These are phyloP conservation scores for Lota lota DNA, from an alignment of 2,113 vertebrate species.

Conservation along the genomic window DNA sequence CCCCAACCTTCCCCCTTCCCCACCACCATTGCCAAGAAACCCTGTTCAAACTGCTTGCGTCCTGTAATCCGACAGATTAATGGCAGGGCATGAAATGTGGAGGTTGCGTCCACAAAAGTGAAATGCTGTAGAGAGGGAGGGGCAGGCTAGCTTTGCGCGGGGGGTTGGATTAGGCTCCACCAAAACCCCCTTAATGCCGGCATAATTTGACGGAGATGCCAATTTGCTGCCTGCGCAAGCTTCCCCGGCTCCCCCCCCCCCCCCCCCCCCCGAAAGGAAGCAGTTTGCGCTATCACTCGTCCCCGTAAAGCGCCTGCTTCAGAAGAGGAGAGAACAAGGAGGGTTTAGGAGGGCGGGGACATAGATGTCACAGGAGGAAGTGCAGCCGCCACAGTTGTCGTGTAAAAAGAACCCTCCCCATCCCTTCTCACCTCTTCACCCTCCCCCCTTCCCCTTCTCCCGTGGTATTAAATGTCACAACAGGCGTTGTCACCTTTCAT, in stretches of 20 bases:
- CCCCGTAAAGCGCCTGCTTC: conserved; percentile 46
- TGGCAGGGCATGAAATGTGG: conserved; percentile 79
- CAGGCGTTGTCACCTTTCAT: conserved; percentile 42
- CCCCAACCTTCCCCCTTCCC: conserved; percentile 7
- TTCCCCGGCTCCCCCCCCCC: conserved; percentile 30
- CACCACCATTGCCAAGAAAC: conserved; percentile 52
- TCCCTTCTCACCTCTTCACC: conserved; percentile 15
- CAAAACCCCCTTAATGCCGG: conserved; percentile 71
- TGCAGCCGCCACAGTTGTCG: conserved; percentile 38
- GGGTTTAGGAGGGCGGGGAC: conserved; percentile 54
- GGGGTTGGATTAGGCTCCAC: conserved; percentile 69
- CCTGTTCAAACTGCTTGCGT: conserved; percentile 68
- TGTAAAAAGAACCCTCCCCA: too few relatives aligned
- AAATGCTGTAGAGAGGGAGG: conserved; percentile 73
- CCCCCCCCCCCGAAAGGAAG: conserved; percentile 26
- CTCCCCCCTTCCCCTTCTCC: conserved; percentile 37
- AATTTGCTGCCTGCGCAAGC: conserved; percentile 76
- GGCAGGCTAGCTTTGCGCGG: conserved; percentile 60
- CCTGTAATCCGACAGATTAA: conserved; percentile 82
- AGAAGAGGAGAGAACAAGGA: conserved; percentile 54
- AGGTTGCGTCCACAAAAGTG: conserved; percentile 79
- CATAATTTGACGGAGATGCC: conserved; percentile 81
- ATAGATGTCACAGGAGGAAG: conserved; percentile 41
- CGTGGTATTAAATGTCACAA: conserved; percentile 43
- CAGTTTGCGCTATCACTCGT: background rate